These are phyloP conservation scores for Iguana delicatissima DNA, from an alignment of 2,797 vertebrate species.

Conservation along the genomic window DNA sequence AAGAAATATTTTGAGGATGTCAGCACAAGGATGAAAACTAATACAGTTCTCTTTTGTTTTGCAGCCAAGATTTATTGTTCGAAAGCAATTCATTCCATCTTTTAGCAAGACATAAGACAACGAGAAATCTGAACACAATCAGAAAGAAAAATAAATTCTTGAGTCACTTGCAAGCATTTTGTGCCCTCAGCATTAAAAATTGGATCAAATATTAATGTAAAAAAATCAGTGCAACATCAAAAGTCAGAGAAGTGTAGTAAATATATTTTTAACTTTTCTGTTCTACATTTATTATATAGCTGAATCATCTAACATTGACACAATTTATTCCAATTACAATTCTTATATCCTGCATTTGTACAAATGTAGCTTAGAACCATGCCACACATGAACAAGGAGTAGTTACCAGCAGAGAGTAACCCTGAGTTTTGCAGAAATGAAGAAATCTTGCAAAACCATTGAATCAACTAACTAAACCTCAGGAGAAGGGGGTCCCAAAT, in stretches of 20 bases:
- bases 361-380: not conserved
- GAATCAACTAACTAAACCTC: not conserved
- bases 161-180: not conserved
- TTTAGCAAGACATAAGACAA: no score
- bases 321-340: constrained; percentile 40
- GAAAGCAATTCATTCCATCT: no score
- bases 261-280: constrained; percentile 17
- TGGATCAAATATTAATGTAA: not conserved
- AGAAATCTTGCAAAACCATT: not conserved
- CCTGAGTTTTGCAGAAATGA: not conserved
- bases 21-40: no score
- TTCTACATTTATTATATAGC: constrained; percentile 31
- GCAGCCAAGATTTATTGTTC: no score
- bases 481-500: not conserved
- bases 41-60: no score
- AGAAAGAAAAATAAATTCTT: not conserved
- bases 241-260: not conserved
- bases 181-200: not conserved
- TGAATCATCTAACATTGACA: not conserved
- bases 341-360: not conserved
- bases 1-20: no score
- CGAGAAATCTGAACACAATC: no score
- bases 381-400: not conserved
- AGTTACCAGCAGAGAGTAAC: not conserved
- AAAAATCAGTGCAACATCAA: not conserved